Base-by-base conservation (phyloP, 2,113 vertebrate species). In the Stegastes partitus region DNA sequence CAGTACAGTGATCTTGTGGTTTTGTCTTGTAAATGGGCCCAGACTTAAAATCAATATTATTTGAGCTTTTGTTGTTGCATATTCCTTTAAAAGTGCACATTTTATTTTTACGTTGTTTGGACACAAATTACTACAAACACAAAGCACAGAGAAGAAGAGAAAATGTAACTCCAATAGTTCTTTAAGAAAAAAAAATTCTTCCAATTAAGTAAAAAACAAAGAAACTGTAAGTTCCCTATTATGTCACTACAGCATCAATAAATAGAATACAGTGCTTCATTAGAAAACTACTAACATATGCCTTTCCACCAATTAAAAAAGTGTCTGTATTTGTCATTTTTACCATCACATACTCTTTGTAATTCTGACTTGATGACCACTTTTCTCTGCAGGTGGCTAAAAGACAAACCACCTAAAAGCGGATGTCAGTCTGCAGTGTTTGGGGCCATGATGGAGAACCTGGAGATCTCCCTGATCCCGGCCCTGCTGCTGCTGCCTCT, bases 401-500 rank as follows among this genome's bases (percentile, higher is more conserved):
- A 89, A 18, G 92, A 94, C 81, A 93, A 84, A 73, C 86, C 95
- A 0, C 53, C 94, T 78, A 89, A 92, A 16, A 86, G 93, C 3
- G 94, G 95, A 62, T 90, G 93, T 23, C 90, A 95, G 53, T 94
- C 91, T 44, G 92, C 93, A 18, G 93, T 96, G 15, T 83, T 92
- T 15, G 94, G 92, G 26, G 93, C 95, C 0, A 55, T 97, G 18
- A 93, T 88, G 0, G 96, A 97, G 81, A 94, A 96, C 22, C 81
- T 97, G 45, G 96, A 99, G 26, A 70, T 98, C 72, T 97, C 96
- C 74, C 91, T 98, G 70, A 76, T 99, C 21, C 98, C 97, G 0
- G 97, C 96, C 0, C 94, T 99, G 22, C 22, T 98, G 11, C 92
- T 99, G 31, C 93, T 99, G 50, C 98, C 98, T 0, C 77, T 97